These are phyloP conservation scores for Apotomis turbidana DNA, from an alignment of 2,888 invertebrate genomes.

Conservation along the genomic window DNA sequence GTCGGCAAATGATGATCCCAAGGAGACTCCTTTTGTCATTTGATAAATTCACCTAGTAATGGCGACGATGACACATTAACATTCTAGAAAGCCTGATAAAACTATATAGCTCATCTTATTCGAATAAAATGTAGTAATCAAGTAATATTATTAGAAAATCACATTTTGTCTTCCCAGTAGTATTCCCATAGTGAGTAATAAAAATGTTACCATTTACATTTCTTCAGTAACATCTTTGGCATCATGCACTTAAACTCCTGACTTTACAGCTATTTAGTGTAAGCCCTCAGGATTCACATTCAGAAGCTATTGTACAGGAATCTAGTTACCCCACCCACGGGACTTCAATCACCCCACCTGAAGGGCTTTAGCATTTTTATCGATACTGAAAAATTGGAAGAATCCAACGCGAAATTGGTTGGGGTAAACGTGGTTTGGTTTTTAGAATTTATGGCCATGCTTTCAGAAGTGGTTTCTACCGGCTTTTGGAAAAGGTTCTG, in stretches of 20 bases:
- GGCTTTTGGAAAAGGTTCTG: too few species aligned
- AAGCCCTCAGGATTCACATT: conserved; percentile 27
- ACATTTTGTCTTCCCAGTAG: too few species aligned
- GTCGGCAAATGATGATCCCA: too few species aligned
- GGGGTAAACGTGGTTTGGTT: conserved; percentile 50
- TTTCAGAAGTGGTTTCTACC: neutral
- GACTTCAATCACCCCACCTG: conserved; percentile 69
- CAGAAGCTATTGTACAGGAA: conserved; percentile 18
- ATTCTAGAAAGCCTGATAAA: too few species aligned
- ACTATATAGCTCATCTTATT: too few species aligned
- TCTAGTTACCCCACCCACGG: conserved; percentile 43
- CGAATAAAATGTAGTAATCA: too few species aligned
- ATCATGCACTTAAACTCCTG: neutral
- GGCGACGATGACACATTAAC: too few species aligned
- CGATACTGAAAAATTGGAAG: conserved; percentile 65
- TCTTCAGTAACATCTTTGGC: neutral
- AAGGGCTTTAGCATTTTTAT: conserved; percentile 78
- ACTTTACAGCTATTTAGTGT: conserved; percentile 22
- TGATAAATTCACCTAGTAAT: too few species aligned
- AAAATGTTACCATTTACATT: neutral
- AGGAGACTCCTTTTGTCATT: too few species aligned
- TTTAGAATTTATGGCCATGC: conserved; percentile 17
- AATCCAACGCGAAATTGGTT: conserved; percentile 56
- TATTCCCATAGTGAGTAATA: too few species aligned
- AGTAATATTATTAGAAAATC: too few species aligned